Base-by-base conservation (phyloP, 2,797 vertebrate genomes). In the Lutjanus argentimaculatus region DNA sequence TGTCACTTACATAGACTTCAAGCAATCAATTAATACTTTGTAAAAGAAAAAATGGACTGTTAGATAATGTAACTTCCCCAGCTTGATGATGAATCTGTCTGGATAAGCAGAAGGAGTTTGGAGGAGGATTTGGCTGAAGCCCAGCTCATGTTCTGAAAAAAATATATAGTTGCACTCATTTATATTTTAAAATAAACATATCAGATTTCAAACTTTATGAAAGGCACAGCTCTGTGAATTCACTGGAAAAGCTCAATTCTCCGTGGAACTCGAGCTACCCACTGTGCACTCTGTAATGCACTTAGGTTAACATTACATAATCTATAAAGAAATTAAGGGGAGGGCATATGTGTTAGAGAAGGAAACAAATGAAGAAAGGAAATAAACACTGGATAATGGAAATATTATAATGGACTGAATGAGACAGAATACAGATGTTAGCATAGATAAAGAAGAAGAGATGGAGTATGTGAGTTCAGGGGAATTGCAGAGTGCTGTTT, bases 401-500 rank as follows among this genome's bases (percentile, higher is more conserved):
- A 25, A 57, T 11, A 69, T 62, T 48, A 51, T 17, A 69, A 42
- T 69, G 52, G 30, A 55, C 40, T 45, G 22, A 79, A 72, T 7
- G 48, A 72, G 70, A 72, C 64, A 72, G 86, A 82, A 81, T 11
- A 43, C 36, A 85, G 64, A 77, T 69, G 72, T 78, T 52, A 72
- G 68, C 46, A 76, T 3, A 67, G 65, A 75, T 70, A 83, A 68
- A 85, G 70, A 89, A 68, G 71, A 58, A 12, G 48, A 74, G 71
- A 88, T 42, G 17, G 42, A 67, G 59, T 42, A 7, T 30, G 40
- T 58, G 71, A 75, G 51, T 86, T 85, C 64, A 69, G 73, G 78
- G 80, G 76, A 89, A 86, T 76, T 82, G 74, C 78, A 83, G 67
- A 77, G 70, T 3, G 46, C 75, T 89, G 86, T 92, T 93, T 90